Evolutionary conservation across 2,113 vertebrate species (phyloP).

Genomic region (Nyctibius bracteatus): DNA sequence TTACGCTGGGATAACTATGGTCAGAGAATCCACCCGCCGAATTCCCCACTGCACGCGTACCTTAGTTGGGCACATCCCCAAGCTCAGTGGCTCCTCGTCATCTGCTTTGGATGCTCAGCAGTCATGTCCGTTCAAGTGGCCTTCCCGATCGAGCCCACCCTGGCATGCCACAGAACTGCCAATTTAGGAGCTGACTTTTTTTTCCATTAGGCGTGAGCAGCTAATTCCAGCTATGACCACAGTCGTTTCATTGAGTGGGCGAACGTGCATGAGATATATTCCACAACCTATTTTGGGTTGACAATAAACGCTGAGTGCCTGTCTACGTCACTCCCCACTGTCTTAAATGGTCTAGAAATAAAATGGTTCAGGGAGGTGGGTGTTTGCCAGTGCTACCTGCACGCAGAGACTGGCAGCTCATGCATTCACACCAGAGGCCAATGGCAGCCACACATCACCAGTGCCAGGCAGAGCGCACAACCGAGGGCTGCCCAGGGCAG

Average conservation of each 20-base stretch:
- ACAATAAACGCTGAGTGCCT: not conserved
- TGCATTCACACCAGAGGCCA: not conserved
- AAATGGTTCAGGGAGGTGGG: not conserved
- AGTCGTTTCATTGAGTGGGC: not conserved
- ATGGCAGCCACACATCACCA: accelerated
- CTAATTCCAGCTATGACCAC: constrained; percentile 48
- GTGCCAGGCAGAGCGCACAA: not conserved
- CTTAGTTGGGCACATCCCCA: constrained; percentile 50
- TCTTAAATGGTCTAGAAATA: not conserved
- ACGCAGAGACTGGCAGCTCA: not conserved
- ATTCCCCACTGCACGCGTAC: not conserved
- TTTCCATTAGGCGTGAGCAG: constrained; percentile 19
- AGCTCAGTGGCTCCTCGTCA: not conserved
- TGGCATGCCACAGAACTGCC: not conserved
- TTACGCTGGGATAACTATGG: not conserved
- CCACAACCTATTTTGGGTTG: constrained; percentile 25
- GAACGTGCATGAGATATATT: not conserved
- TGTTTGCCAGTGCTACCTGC: not conserved
- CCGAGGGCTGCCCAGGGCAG: not conserved
- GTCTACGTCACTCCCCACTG: not conserved
- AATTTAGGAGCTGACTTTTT: constrained; percentile 17
- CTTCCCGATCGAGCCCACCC: not conserved
- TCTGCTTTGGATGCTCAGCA: constrained; percentile 2
- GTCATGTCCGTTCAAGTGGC: not conserved
- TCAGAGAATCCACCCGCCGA: not conserved